Evolutionary conservation across 1,140 invertebrate species (phyloP).

Genomic region (Artemia franciscana): DNA sequence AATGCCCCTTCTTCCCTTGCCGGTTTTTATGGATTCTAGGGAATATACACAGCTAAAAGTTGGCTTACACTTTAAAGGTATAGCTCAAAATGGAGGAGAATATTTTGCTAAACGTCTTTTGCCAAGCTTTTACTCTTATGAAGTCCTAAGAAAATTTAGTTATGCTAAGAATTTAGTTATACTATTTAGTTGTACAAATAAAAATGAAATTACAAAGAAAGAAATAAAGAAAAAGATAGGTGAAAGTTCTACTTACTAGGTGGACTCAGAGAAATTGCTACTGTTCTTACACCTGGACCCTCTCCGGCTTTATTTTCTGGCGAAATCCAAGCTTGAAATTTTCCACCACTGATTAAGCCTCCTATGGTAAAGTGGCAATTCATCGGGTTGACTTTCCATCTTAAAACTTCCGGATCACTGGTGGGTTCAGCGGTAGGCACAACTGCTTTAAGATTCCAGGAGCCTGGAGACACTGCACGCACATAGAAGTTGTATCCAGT

Average conservation of each 20-base stretch:
- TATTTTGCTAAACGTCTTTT: no score
- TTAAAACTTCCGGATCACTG: neutral
- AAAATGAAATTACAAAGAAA: no score
- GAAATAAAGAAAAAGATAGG: no score
- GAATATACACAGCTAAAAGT: no score
- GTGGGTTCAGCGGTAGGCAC: neutral
- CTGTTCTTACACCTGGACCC: neutral
- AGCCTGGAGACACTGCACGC: neutral
- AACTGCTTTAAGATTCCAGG: neutral
- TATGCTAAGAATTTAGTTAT: no score
- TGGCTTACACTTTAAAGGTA: no score
- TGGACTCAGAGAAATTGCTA: neutral
- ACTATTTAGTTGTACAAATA: no score
- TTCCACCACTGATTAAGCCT: neutral
- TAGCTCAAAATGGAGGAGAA: no score
- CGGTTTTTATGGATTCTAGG: no score
- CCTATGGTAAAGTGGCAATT: neutral
- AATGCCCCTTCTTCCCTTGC: no score
- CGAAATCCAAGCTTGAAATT: neutral
- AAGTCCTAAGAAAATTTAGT: no score
- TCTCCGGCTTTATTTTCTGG: neutral
- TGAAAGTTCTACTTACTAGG: neutral
- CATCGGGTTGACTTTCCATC: neutral
- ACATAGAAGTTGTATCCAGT: conserved; percentile 24
- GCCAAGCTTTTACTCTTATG: no score